Evolutionary conservation across 2,797 vertebrate species (phyloP).

Genomic region (Pseudochirops corinnae): DNA sequence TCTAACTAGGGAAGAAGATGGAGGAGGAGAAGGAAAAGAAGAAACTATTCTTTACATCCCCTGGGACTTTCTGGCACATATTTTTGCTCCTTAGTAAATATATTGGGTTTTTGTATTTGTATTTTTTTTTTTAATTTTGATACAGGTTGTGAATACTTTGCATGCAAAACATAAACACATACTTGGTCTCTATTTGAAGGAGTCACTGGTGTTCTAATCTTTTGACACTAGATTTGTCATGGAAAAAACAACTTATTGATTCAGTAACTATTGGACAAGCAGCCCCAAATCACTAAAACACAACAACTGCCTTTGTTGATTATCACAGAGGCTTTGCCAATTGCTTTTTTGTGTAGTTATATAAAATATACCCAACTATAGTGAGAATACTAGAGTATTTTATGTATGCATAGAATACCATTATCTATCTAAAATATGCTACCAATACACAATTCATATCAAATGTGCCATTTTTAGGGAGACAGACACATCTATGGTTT

Average conservation of each 20-base stretch:
- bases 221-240: neutral
- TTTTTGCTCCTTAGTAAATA: neutral
- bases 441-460: neutral
- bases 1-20: neutral
- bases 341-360: neutral
- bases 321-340: neutral
- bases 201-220: neutral
- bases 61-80: neutral
- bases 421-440: neutral
- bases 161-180: neutral
- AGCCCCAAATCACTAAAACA: neutral
- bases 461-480: neutral
- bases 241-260: neutral
- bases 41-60: neutral
- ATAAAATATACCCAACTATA: neutral
- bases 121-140: neutral
- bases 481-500: neutral
- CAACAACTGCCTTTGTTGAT: neutral
- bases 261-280: neutral
- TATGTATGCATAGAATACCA: neutral
- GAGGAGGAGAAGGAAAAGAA: neutral
- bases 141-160: neutral
- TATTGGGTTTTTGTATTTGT: neutral
- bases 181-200: neutral
- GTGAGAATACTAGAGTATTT: neutral